phyloP scores from a whole-genome alignment of 2,113 vertebrate species.

The Brachypteracias leptosomus region DNA sequence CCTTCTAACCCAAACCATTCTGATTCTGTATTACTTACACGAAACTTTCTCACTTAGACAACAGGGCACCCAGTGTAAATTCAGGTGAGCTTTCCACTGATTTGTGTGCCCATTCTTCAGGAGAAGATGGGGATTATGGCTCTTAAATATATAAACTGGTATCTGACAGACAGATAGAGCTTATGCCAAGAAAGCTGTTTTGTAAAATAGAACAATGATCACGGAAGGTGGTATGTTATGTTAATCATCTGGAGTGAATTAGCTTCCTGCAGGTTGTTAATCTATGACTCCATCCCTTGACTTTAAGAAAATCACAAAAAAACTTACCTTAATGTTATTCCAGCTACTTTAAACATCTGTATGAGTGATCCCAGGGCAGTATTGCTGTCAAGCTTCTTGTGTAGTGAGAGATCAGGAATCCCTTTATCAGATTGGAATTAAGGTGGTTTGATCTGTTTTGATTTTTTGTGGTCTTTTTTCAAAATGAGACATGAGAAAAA shows the following conservation, averaged over 20 bases:
- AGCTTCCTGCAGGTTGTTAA: not conserved
- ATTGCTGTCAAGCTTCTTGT: not conserved
- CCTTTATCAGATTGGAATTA: not conserved
- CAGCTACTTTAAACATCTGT: not conserved
- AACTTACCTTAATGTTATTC: not conserved
- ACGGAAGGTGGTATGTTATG: accelerated
- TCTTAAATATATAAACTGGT: accelerated
- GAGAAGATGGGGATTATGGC: not conserved
- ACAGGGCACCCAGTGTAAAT: not conserved
- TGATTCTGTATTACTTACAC: not conserved
- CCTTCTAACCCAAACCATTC: not conserved
- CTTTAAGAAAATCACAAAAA: not conserved
- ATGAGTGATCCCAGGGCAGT: not conserved
- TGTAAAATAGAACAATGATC: not conserved
- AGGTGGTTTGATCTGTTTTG: not conserved
- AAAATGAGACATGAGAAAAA: not conserved
- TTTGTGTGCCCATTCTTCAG: not conserved
- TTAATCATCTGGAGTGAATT: not conserved
- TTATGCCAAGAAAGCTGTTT: not conserved
- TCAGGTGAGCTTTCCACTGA: not conserved
- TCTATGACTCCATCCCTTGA: not conserved
- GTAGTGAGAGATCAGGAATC: not conserved
- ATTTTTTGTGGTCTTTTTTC: not conserved
- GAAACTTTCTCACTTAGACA: not conserved
- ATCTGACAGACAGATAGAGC: not conserved